A percentile compares a stretch with the other conserved stretches of the same genome.
These are phyloP conservation scores for Sylvicapra grimmia DNA, from an alignment of 2,113 vertebrate genomes.

Conservation along the genomic window DNA sequence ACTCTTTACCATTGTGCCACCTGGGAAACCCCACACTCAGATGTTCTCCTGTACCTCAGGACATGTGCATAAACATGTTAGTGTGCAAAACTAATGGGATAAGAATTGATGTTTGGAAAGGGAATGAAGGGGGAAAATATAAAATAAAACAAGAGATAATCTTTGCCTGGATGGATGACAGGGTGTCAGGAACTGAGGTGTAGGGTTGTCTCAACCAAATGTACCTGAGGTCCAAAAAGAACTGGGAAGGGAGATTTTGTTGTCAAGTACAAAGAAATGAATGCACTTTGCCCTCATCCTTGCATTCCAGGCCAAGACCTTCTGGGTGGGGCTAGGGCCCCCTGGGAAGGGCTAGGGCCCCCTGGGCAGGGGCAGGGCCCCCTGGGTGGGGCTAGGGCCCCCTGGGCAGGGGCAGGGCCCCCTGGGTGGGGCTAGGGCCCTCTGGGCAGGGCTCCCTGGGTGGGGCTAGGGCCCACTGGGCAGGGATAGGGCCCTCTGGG, in stretches of 20 bases:
- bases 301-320: not conserved
- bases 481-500: no score
- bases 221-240: not conserved
- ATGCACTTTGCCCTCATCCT: not conserved
- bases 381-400: not conserved
- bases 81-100: not conserved
- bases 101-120: not conserved
- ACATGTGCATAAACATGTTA: not conserved
- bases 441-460: not conserved
- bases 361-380: accelerated
- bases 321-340: not conserved
- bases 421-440: accelerated
- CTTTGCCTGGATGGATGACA: not conserved
- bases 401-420: accelerated
- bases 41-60: not conserved
- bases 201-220: not conserved
- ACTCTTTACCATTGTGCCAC: not conserved
- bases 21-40: not conserved
- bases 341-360: not conserved
- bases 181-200: not conserved
- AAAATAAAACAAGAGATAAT: not conserved
- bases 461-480: no score
- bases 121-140: accelerated
- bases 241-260: not conserved
- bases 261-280: not conserved